These are phyloP conservation scores for Boloria selene DNA, from an alignment of 2,888 invertebrate genomes.

Conservation along the genomic window DNA sequence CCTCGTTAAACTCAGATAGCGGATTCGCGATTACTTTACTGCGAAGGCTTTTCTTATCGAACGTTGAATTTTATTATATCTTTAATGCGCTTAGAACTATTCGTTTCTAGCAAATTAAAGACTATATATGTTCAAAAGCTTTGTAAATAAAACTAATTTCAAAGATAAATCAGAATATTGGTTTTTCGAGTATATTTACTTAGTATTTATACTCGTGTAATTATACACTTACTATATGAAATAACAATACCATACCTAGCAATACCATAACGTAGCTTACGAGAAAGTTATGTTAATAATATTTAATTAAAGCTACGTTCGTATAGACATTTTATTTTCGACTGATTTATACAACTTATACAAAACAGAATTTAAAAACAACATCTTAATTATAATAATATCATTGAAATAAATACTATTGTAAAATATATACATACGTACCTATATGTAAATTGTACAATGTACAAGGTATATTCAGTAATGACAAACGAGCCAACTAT, in stretches of 20 bases:
- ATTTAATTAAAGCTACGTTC: no score
- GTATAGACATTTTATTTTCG: no score
- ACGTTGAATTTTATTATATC: constrained; percentile 45
- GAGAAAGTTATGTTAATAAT: no score
- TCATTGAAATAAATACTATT: not conserved
- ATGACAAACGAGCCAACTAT: constrained; percentile 50
- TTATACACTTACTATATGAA: no score
- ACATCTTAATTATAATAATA: not conserved
- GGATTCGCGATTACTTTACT: constrained; percentile 68
- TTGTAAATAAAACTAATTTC: constrained; percentile 1
- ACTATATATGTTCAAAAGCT: constrained; percentile 15
- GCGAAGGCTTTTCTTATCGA: constrained; percentile 50
- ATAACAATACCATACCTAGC: no score
- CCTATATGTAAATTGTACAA: not conserved
- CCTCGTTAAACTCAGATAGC: constrained; percentile 79
- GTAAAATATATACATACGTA: not conserved
- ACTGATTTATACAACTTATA: no score
- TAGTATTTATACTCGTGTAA: no score
- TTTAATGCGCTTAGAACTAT: constrained; percentile 39
- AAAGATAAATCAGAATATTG: not conserved
- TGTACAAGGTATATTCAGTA: constrained; percentile 36
- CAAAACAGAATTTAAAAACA: not conserved
- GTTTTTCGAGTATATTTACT: no score
- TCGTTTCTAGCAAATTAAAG: constrained; percentile 31
- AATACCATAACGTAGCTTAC: no score